Evolutionary conservation across 2,113 vertebrate genomes (phyloP), one percentile per base, ranked within the genome.

Genomic region (Sitta europaea): DNA sequence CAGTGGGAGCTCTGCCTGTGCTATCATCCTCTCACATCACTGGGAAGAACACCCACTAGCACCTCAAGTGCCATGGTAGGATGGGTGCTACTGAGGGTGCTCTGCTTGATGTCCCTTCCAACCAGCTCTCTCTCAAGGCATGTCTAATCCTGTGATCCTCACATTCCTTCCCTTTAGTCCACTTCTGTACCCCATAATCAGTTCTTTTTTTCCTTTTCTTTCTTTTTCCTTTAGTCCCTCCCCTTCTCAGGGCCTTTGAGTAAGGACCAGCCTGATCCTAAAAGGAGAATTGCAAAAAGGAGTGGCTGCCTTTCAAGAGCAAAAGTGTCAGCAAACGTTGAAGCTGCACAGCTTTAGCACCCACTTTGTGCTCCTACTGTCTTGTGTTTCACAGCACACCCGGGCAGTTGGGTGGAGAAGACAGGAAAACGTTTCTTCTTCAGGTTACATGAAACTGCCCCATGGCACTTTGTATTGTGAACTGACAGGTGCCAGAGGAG

Each of bases 11-110:
- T 76, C 36, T 90, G 67, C 54, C 31, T 42, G 13, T 66, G 54
- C 29, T 58, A 3, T 16, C 43, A 58, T 42, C 31, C 33, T 71
- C 24, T 67, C 57, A n/a, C 55, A 13, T 53, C 0, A 0, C 35
- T 51, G 23, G 11, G 42, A 50, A 86, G 12, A 83, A 18, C 40
- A 57, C 31, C 47, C 36, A 36, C 10, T 8, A 40, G 48, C n/a
- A 68, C 29, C 47, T 86, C 36, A 42, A 27, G 81, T 54, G 35
- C 23, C 18, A 23, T 5, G 63, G 19, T 45, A 14, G 61, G 21
- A 27, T 27, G 24, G 23, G 2, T 66, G n/a, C 25, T 35, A 4
- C 7, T 81, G 28, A 22, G 31, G 20, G 6, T 54, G 22, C 23
- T 66, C 38, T 85, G 13, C 57, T 63, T 62, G 5, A 2, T 42